These are phyloP conservation scores for Malaclemys terrapin DNA, from an alignment of 2,113 vertebrate species.

Conservation along the genomic window DNA sequence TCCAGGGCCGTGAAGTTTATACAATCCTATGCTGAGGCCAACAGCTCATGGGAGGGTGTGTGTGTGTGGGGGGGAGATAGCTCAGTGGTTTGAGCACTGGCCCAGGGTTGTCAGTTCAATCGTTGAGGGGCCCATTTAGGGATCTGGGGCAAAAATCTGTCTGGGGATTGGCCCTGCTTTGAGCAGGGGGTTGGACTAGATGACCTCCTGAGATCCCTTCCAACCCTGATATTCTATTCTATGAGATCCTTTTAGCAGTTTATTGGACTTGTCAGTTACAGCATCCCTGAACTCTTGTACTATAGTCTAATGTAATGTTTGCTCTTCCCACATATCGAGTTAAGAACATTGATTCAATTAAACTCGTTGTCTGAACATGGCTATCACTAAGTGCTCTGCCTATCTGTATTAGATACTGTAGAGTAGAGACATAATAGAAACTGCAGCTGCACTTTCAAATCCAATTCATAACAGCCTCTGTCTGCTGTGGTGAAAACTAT, in stretches of 20 bases:
- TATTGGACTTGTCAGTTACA: accelerated
- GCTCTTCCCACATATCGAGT: background rate
- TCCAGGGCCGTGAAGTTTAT: background rate
- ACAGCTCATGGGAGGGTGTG: background rate
- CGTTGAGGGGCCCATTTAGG: too few species aligned
- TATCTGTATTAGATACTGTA: background rate
- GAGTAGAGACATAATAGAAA: background rate
- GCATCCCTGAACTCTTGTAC: background rate
- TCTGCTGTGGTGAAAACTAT: background rate
- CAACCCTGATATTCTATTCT: too few species aligned
- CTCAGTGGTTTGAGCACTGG: too few species aligned
- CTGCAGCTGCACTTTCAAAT: background rate
- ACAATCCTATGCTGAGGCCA: background rate
- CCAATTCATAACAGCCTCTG: background rate
- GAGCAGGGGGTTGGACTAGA: too few species aligned
- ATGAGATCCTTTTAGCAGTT: background rate
- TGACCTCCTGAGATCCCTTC: too few species aligned
- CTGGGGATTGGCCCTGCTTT: too few species aligned
- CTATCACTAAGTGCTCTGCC: background rate
- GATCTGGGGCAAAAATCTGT: too few species aligned
- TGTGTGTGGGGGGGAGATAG: too few species aligned
- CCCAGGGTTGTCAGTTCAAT: too few species aligned
- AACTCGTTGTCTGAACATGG: accelerated
- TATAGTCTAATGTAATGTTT: background rate
- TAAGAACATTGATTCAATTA: background rate